phyloP scores from a whole-genome alignment of 2,797 vertebrate species.

The Uromys caudimaculatus region DNA sequence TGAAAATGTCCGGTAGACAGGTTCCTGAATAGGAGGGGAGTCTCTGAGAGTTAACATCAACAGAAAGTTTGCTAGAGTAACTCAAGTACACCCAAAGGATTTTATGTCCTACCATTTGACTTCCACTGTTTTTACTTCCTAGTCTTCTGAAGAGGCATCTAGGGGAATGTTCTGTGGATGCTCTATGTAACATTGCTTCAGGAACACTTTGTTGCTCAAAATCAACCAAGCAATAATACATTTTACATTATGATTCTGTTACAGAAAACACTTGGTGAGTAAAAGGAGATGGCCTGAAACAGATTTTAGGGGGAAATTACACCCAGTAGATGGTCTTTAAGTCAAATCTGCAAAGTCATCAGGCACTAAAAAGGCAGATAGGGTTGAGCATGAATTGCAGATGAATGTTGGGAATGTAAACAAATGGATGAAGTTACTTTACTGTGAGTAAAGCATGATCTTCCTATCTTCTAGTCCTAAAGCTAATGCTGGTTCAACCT shows the following conservation, averaged over 20 bases:
- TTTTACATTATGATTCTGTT: neutral
- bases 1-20: neutral
- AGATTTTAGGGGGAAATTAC: neutral
- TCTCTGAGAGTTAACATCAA: neutral
- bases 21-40: neutral
- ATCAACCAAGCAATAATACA: neutral
- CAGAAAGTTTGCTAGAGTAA: neutral
- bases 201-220: neutral
- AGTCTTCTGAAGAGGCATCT: neutral
- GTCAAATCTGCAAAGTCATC: neutral
- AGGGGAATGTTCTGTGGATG: neutral
- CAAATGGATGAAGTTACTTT: too few species aligned
- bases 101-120: neutral
- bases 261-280: too few species aligned
- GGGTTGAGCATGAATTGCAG: neutral
- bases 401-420: too few species aligned
- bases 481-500: neutral
- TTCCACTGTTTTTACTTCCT: fast-evolving
- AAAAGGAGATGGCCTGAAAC: too few species aligned
- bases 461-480: neutral
- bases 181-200: neutral
- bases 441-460: neutral
- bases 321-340: neutral
- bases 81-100: neutral
- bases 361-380: neutral